phyloP scores from a whole-genome alignment of 2,888 invertebrate species.

The Sepioteuthis lessoniana region DNA sequence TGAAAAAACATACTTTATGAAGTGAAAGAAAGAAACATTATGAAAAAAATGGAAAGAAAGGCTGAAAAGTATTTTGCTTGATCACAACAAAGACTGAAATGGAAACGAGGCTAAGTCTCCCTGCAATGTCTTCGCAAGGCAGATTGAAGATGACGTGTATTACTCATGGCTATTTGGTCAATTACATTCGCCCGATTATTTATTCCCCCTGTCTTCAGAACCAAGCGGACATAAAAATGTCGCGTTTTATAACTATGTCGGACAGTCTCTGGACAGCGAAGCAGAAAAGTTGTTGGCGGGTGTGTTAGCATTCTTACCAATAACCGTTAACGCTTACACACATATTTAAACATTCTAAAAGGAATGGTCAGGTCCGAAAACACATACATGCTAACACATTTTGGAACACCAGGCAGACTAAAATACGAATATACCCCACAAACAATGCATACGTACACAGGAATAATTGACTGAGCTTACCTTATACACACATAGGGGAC shows the following conservation, averaged over 20 bases:
- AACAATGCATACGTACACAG: background rate
- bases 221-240: constrained; percentile 20
- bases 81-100: background rate
- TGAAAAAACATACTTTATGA: no score
- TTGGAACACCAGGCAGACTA: background rate
- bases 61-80: background rate
- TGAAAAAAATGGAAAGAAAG: background rate
- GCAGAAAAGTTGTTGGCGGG: background rate
- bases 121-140: background rate
- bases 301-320: background rate
- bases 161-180: constrained; percentile 6
- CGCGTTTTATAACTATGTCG: background rate
- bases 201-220: background rate
- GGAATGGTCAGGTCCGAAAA: background rate
- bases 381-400: background rate
- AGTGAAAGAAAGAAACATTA: no score
- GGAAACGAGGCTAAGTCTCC: background rate
- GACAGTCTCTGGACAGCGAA: background rate
- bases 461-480: background rate
- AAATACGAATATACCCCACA: background rate
- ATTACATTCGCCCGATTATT: constrained; percentile 23
- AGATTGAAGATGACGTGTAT: constrained; percentile 33
- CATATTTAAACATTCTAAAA: background rate
- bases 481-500: background rate
- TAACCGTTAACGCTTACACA: background rate